phyloP scores from a whole-genome alignment of 2,113 vertebrate species.

The Rhizomys pruinosus region DNA sequence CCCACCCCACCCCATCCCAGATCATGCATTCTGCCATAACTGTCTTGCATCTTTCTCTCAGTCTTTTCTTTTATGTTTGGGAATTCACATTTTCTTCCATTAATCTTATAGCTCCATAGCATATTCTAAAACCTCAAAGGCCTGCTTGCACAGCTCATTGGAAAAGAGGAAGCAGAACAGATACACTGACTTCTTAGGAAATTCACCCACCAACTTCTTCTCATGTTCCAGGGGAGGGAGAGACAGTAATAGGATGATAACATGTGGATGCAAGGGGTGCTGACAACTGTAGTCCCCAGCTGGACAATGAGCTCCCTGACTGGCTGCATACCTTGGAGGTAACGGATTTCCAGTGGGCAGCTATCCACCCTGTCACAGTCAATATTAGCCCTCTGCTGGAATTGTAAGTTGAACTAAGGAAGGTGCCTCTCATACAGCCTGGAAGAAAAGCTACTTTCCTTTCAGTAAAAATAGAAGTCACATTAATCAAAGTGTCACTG shows the following conservation, averaged over 20 bases:
- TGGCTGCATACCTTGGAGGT: neutral
- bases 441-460: slow-evolving; percentile 47
- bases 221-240: neutral
- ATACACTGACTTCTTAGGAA: slow-evolving; percentile 4
- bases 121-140: neutral
- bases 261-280: neutral
- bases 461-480: slow-evolving; percentile 52
- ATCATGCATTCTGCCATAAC: too few relatives aligned
- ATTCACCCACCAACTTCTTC: neutral
- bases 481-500: slow-evolving; percentile 72
- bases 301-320: neutral
- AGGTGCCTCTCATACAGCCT: neutral
- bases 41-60: too few relatives aligned
- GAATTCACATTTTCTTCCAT: too few relatives aligned
- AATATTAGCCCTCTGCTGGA: neutral
- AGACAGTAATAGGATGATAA: neutral
- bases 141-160: neutral
- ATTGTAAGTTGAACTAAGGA: slow-evolving; percentile 45
- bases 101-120: neutral
- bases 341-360: neutral
- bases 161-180: neutral
- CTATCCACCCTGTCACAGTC: slow-evolving; percentile 6
- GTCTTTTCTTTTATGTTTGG: too few relatives aligned
- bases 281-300: slow-evolving; percentile 34
- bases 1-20: too few relatives aligned